A percentile compares a stretch with the other conserved stretches of the same genome.
phyloP scores from a whole-genome alignment of 2,888 invertebrate species.

The Mythimna impura region DNA sequence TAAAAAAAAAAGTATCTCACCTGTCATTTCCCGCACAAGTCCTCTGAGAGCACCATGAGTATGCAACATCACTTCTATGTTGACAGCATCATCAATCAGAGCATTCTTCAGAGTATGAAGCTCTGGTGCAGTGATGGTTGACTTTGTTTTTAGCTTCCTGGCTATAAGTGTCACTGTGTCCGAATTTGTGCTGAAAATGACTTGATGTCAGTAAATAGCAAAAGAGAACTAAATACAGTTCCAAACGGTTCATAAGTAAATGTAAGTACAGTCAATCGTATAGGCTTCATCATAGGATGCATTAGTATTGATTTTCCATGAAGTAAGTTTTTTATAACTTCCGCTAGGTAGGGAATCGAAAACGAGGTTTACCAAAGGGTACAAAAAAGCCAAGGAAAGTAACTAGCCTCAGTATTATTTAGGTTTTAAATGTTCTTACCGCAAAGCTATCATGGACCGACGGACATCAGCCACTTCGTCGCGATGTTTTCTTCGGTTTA shows the following conservation, averaged over 20 bases:
- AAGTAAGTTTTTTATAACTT: background rate
- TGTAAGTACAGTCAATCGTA: constrained; percentile 3
- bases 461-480: constrained; percentile 76
- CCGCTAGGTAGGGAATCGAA: background rate
- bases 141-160: constrained; percentile 80
- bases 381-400: background rate
- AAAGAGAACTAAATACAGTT: background rate
- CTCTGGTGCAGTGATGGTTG: constrained; percentile 70
- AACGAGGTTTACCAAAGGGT: background rate
- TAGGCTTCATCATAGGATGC: background rate
- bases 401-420: background rate
- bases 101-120: constrained; percentile 80
- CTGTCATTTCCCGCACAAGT: constrained; percentile 88
- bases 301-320: constrained; percentile 32
- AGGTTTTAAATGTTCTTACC: constrained; percentile 22
- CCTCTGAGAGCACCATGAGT: constrained; percentile 84
- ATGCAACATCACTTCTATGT: constrained; percentile 75
- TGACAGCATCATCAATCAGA: constrained; percentile 77
- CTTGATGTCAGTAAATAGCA: background rate
- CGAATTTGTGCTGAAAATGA: constrained; percentile 61
- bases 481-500: constrained; percentile 76
- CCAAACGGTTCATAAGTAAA: background rate
- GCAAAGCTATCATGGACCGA: constrained; percentile 69
- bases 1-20: constrained; percentile 64
- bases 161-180: constrained; percentile 73